phyloP scores from a whole-genome alignment of 2,888 invertebrate genomes.

The Leucoma salicis region DNA sequence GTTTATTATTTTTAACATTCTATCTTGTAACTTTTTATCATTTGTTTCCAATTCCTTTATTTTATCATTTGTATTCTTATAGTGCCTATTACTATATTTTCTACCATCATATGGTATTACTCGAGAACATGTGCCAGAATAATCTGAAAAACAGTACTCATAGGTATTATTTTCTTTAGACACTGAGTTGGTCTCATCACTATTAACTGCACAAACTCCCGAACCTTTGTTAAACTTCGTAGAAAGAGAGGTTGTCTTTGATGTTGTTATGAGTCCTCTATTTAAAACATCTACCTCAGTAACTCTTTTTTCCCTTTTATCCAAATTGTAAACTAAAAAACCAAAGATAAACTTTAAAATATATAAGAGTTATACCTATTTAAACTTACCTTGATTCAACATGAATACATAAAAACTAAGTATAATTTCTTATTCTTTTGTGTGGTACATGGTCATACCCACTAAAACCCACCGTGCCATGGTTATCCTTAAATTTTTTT shows the following conservation, averaged over 20 bases:
- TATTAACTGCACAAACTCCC: not conserved
- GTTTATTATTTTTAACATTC: constrained; percentile 31
- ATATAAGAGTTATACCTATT: too few species aligned
- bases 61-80: constrained; percentile 51
- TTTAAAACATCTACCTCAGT: not conserved
- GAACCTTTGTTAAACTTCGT: not conserved
- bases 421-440: too few species aligned
- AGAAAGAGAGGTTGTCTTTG: too few species aligned
- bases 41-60: constrained; percentile 62
- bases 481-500: too few species aligned
- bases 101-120: constrained; percentile 45
- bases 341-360: too few species aligned
- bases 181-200: not conserved
- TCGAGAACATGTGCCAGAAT: constrained; percentile 45
- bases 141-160: constrained; percentile 3
- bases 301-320: not conserved
- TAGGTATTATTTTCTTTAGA: constrained; percentile 7
- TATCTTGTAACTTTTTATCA: constrained; percentile 51
- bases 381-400: too few species aligned
- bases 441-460: too few species aligned
- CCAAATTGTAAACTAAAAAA: not conserved
- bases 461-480: too few species aligned
- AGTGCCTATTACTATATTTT: constrained; percentile 52
- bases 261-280: too few species aligned
- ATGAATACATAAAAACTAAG: too few species aligned